Percentiles rank a stretch among this genome's conserved stretches.
phyloP scores from a whole-genome alignment of 2,888 invertebrate genomes.

The Catocala sponsa region DNA sequence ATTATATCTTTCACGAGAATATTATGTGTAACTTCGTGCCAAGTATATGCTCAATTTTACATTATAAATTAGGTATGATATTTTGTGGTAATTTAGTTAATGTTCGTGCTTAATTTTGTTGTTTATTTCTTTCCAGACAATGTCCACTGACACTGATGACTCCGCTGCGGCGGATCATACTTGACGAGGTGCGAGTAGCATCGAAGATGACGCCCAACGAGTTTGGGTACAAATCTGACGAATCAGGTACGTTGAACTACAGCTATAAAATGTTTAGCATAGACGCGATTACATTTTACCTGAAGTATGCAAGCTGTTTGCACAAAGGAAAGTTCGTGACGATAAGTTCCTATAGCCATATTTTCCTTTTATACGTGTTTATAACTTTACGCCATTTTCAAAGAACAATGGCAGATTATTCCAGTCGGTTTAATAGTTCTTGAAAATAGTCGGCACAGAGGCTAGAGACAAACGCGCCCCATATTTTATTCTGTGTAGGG shows the following conservation, averaged over 20 bases:
- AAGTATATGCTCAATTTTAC: no score
- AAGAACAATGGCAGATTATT: constrained; percentile 37
- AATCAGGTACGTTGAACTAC: constrained; percentile 85
- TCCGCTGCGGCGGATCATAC: constrained; percentile 90
- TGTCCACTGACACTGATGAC: constrained; percentile 91
- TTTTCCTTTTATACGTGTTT: constrained; percentile 15
- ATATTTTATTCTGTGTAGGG: constrained; percentile 38
- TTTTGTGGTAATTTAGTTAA: background rate
- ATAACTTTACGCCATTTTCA: constrained; percentile 20
- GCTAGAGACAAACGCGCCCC: constrained; percentile 28
- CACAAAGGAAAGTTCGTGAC: constrained; percentile 6
- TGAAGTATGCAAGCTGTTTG: background rate
- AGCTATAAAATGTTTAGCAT: no score
- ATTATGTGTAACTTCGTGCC: background rate
- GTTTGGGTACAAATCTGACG: constrained; percentile 89
- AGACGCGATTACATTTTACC: background rate
- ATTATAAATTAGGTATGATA: background rate
- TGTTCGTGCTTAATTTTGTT: constrained; percentile 18
- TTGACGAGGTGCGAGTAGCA: constrained; percentile 90
- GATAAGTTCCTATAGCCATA: background rate
- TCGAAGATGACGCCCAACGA: constrained; percentile 90
- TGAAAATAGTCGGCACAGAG: constrained; percentile 30
- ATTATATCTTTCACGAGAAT: background rate
- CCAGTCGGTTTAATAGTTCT: constrained; percentile 39
- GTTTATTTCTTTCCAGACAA: constrained; percentile 84